Conservation (phyloP, 2,888 invertebrate species). For the Agapostemon virescens region DNA sequence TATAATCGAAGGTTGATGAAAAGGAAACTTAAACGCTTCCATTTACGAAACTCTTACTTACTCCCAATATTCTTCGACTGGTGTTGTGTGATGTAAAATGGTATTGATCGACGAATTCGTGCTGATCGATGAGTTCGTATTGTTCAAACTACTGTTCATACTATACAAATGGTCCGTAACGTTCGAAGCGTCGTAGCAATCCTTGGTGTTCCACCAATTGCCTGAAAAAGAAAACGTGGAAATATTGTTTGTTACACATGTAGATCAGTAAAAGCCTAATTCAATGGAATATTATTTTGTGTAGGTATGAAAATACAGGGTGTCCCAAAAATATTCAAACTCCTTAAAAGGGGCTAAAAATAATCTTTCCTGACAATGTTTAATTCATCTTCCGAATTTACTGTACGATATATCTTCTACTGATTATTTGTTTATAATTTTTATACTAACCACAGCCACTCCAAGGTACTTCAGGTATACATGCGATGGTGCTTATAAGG, state of each 20-base stretch:
- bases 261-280: too few species aligned
- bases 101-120: conserved; percentile 48
- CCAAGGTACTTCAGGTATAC: conserved; percentile 85
- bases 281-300: background rate
- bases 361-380: background rate
- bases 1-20: background rate
- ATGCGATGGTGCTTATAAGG: conserved; percentile 83
- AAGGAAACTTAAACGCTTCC: background rate
- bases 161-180: background rate
- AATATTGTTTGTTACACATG: background rate
- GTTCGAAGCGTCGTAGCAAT: conserved; percentile 77
- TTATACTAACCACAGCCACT: conserved; percentile 82
- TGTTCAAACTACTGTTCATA: conserved; percentile 20
- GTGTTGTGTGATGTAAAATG: conserved; percentile 77
- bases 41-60: conserved; percentile 74
- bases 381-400: background rate
- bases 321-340: too few species aligned
- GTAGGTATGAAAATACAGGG: background rate
- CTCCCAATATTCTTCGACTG: conserved; percentile 84
- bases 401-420: background rate
- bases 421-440: background rate
- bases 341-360: too few species aligned
- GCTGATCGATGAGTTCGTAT: conserved; percentile 32
- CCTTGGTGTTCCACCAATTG: conserved; percentile 86
- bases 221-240: conserved; percentile 76